Percentiles rank a stretch among this genome's conserved stretches.
phyloP scores from a whole-genome alignment of 2,113 vertebrate genomes.

The Orycteropus afer region DNA sequence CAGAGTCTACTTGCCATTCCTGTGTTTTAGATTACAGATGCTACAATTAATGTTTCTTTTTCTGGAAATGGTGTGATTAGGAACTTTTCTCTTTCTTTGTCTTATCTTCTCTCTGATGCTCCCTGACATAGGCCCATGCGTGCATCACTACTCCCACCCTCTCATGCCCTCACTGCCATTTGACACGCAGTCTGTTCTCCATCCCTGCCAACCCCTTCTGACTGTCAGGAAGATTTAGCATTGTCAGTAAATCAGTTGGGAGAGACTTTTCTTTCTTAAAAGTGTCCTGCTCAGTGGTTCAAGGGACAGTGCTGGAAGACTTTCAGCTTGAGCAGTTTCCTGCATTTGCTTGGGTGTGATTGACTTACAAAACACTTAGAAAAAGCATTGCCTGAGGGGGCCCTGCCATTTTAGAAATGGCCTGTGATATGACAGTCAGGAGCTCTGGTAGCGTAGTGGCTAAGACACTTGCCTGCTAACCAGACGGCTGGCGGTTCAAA shows the following conservation, averaged over 20 bases:
- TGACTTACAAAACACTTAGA: background rate
- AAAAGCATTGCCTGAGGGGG: background rate
- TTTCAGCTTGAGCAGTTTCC: background rate
- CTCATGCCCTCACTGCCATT: fast-evolving
- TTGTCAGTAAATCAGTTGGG: background rate
- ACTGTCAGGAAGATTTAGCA: background rate
- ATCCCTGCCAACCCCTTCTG: background rate
- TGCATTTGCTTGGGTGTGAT: background rate
- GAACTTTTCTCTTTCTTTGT: background rate
- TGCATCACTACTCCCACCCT: too few species aligned
- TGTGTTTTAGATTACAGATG: background rate
- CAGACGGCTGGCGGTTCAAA: too few species aligned
- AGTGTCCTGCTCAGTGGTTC: background rate
- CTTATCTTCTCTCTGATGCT: background rate
- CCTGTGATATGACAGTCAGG: background rate
- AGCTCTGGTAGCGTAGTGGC: too few species aligned
- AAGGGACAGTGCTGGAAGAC: background rate
- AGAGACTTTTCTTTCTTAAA: background rate
- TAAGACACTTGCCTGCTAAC: too few species aligned
- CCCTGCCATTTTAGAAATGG: background rate
- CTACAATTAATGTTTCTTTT: background rate
- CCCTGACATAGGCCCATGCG: fast-evolving
- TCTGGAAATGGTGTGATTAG: background rate
- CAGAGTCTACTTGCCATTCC: too few species aligned
- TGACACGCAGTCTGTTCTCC: background rate